Percentiles rank a stretch among this genome's conserved stretches.
Evolutionary conservation across 2,888 invertebrate species (phyloP).

Genomic region (Ophioninae sp.): DNA sequence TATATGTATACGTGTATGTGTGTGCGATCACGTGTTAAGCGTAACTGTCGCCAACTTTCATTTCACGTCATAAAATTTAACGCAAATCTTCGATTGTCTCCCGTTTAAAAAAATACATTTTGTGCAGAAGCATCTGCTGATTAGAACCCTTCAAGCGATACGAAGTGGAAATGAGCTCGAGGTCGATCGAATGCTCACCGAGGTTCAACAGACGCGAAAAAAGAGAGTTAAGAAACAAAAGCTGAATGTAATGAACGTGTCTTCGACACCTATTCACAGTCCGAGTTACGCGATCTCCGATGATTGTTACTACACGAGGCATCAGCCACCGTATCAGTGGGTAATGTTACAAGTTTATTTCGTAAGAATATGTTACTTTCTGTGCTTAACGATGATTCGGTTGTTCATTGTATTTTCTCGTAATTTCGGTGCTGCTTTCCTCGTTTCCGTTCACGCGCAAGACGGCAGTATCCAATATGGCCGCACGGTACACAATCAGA

Average conservation of each 20-base stretch:
- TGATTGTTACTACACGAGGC: slow-evolving; percentile 72
- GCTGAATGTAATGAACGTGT: slow-evolving; percentile 63
- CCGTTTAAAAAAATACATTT: slow-evolving; percentile 11
- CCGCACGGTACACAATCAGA: slow-evolving; percentile 34
- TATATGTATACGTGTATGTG: slow-evolving; percentile 14
- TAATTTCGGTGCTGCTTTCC: neutral
- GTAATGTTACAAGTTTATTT: slow-evolving; percentile 66
- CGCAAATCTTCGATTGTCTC: neutral
- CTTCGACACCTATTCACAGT: slow-evolving; percentile 72
- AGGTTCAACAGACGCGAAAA: slow-evolving; percentile 75
- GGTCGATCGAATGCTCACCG: slow-evolving; percentile 71
- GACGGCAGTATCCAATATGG: slow-evolving; percentile 51
- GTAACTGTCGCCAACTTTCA: slow-evolving; percentile 17
- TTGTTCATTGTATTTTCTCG: neutral
- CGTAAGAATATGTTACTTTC: slow-evolving; percentile 3
- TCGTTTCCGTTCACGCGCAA: neutral
- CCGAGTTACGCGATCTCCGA: slow-evolving; percentile 73
- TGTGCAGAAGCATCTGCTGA: slow-evolving; percentile 73
- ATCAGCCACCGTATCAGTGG: slow-evolving; percentile 75
- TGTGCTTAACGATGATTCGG: neutral
- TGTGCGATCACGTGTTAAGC: neutral
- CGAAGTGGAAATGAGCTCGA: slow-evolving; percentile 72
- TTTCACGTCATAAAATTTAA: slow-evolving; percentile 8
- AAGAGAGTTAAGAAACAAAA: slow-evolving; percentile 72
- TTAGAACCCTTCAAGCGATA: slow-evolving; percentile 75